Base-by-base conservation (phyloP, 2,888 invertebrate species). In the Lasius platythorax region DNA sequence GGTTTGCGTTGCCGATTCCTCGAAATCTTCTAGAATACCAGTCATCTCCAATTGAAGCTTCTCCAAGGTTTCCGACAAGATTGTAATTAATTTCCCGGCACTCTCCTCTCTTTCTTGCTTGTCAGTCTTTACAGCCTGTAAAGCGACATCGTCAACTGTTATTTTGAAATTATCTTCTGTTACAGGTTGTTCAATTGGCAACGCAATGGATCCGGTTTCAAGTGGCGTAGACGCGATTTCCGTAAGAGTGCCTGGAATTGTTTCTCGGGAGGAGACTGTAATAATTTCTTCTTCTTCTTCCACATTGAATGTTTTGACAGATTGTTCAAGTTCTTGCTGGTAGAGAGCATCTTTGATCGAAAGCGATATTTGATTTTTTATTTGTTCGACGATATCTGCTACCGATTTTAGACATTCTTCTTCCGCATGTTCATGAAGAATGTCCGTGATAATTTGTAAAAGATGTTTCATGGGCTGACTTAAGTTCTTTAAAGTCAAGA, bases 11-110 rank as follows among this genome's bases (percentile, higher is more conserved):
- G 90, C 85, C 4, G 89, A 90, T 82, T 93, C 91, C 58, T 93
- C 93, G 40, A 91, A 93, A 58, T 93, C 92, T 70, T 93, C 93
- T 23, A 93, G 58, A 53, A 93, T 92, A 3, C 75, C 88, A 2
- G 91, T 90, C 53, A 93, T 89, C 9, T 92, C 88, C 18, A 92
- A 61, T 23, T 93, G 90, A 72, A 93, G 85, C 53, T 84, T 87
- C 23, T 91, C 89, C 9, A 93, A 78, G 0, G 90, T 87, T n/a
- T 83, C 85, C 0, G 87, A 58, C 18, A 91, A 28, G 0, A 85
- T 75, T 1, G 6, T n/a, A 1, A 84, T 56, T 46, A 89, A 68
- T 3, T 56, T 73, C 2, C 4, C 50, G 1, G 74, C 43, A 8
- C 18, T 46, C 18, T 46, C 70, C 2, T 78, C 76, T 15, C 28